Evolutionary conservation across 2,113 vertebrate genomes (phyloP).

Genomic region (Larimichthys crocea): DNA sequence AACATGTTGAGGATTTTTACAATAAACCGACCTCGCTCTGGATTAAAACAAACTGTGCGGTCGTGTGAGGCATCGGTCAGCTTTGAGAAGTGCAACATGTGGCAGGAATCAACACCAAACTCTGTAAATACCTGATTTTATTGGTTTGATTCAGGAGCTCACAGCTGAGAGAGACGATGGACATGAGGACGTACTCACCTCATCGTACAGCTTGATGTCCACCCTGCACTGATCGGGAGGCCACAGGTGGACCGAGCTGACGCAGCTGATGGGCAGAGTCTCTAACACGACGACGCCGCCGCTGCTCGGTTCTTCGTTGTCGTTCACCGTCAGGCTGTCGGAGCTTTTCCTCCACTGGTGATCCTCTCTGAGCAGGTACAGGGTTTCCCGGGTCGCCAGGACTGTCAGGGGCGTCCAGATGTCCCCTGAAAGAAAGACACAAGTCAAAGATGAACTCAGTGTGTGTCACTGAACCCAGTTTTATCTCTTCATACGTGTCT

Average conservation of each 20-base stretch:
- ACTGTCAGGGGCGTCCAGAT: slow-evolving; percentile 79
- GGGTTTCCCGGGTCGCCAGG: slow-evolving; percentile 81
- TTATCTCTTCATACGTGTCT: neutral
- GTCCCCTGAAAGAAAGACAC: slow-evolving; percentile 54
- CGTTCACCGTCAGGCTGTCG: neutral
- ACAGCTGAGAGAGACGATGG: neutral
- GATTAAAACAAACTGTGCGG: slow-evolving; percentile 1
- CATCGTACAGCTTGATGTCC: slow-evolving; percentile 92
- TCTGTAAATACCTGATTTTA: neutral
- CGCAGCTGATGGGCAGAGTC: slow-evolving; percentile 84
- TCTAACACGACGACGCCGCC: slow-evolving; percentile 70
- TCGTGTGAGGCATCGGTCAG: neutral
- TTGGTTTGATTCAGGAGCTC: neutral
- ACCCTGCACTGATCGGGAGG: slow-evolving; percentile 84
- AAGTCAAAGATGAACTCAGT: neutral
- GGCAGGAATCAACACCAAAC: slow-evolving; percentile 24
- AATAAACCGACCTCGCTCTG: neutral
- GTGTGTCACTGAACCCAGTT: neutral
- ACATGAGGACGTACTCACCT: slow-evolving; percentile 81
- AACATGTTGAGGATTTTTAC: neutral
- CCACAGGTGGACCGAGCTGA: slow-evolving; percentile 88
- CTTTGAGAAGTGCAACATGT: slow-evolving; percentile 1
- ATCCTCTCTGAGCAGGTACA: slow-evolving; percentile 83
- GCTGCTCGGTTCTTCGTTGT: slow-evolving; percentile 48
- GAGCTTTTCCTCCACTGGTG: slow-evolving; percentile 83